Evolutionary conservation across 2,888 invertebrate genomes (phyloP), one percentile per base, ranked within the genome.

Genomic region (Tenthredo distinguenda): DNA sequence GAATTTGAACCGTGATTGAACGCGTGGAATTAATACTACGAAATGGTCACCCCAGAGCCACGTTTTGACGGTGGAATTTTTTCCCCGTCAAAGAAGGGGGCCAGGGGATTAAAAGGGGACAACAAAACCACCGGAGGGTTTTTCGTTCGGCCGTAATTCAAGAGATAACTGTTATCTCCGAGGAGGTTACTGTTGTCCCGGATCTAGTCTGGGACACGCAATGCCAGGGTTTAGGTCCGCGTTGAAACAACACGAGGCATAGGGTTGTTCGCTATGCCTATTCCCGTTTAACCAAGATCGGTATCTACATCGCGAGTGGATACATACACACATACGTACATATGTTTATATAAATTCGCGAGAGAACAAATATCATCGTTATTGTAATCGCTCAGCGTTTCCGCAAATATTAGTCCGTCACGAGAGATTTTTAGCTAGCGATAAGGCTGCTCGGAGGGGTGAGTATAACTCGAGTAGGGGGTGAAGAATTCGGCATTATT

Each of bases 111-210:
- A 62, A 40, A 62, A 81, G 18, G 58, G 40, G 18, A 77, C 9
- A 31, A 77, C 50, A 71, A 77, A 77, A 77, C 34, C 15, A 21
- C n/a, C 9, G 5, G 12, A n/a, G 34, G 50, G 55, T 77, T 77
- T 77, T 77, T 77, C 31, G 6, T 55, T 47, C 31, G 77, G 37
- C 34, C 50, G 34, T 77, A 77, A 77, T 77, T 50, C 77, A 47
- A 55, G 77, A 26, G 77, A 77, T 77, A 77, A 55, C 77, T 6
- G 50, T 77, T 77, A 77, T 77, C 77, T 77, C 21, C 74, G 74
- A 21, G 26, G 9, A 50, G 77, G 77, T 34, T 26, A 76, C 26
- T 76, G 5, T 43, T 15, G 26, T 47, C 76, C 76, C 76, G 18
- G 31, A n/a, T 71, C 37, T n/a, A 37, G 34, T 71, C n/a, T 71